Conservation (phyloP, 1,140 invertebrate genomes). For the Caenorhabditis tropicalis region DNA sequence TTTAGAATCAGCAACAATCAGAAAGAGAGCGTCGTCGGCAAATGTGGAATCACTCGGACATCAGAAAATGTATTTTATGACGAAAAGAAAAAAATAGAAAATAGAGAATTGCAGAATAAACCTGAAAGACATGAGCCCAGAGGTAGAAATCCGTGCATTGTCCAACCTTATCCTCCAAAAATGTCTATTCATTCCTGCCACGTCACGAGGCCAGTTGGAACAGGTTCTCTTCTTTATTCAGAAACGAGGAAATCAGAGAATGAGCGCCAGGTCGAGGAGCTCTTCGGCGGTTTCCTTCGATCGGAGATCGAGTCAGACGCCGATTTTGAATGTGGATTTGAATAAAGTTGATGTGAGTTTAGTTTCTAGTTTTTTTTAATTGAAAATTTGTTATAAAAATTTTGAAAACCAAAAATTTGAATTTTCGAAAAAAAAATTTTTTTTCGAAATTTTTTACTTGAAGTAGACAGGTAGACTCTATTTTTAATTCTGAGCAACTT, state of each 20-base stretch:
- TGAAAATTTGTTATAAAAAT: too few species aligned
- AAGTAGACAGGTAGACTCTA: too few species aligned
- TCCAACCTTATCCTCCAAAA: constrained; percentile 87
- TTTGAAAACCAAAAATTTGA: too few species aligned
- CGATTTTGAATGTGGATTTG: neutral
- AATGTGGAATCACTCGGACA: constrained; percentile 8
- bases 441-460: too few species aligned
- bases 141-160: constrained; percentile 82
- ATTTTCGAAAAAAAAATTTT: too few species aligned
- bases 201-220: constrained; percentile 84
- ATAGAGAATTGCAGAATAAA: constrained; percentile 77
- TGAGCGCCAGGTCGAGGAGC: constrained; percentile 23
- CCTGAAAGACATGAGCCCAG: constrained; percentile 82
- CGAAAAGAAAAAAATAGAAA: neutral
- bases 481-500: too few species aligned
- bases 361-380: too few species aligned
- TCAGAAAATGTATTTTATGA: constrained; percentile 17
- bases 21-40: neutral
- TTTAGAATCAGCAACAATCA: too few species aligned
- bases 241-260: constrained; percentile 78
- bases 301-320: neutral
- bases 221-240: constrained; percentile 90
- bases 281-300: constrained; percentile 35
- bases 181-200: constrained; percentile 86
- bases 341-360: constrained; percentile 22